Evolutionary conservation across 2,888 invertebrate species (phyloP), one percentile per base, ranked within the genome.

Genomic region (Erebia aethiops): DNA sequence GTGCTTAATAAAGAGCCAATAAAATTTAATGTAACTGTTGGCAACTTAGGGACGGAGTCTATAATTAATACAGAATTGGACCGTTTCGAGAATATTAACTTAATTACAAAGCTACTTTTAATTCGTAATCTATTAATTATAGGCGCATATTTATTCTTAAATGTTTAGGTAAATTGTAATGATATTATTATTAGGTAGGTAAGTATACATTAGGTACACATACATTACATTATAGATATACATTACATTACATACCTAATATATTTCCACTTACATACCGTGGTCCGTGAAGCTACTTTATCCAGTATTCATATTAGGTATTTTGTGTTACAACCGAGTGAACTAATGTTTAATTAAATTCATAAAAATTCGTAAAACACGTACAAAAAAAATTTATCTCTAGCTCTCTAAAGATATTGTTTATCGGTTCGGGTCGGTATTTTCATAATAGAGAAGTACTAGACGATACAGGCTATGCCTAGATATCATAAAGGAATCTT

Each of bases 401-500:
- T 9, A 16, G 54, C 18, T 14, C 46, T 69, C 54, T 21, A 7
- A 46, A 66, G 43, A 52, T 41, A 54, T 66, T 61, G 16, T 54
- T 41, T 46, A 67, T 70, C 18, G 67, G 61, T 65, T 52, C 16
- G 64, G 16, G 62, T 61, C 62, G 58, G 72, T 54, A 74, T 74
- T 74, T 70, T 62, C 70, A 70, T 68, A 72, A 72, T 66, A 52
- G 71, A 56, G 43, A 54, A 13, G 16, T 14, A 18, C 64, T 35
- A 35, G 56, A 66, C 66, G 54, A 14, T 43, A 57, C 61, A 43
- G 43, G 18, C 16, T 49, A 18, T 49, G 8, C 62, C 62, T 66
- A 56, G 56, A 43, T 41, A 56, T 43, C 43, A 43, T 43, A 69
- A 21, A 73, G 73, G 73, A 74, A 71, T 74, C 71, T 52, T 79